Evolutionary conservation across 2,797 vertebrate genomes (phyloP).

Genomic region (Helostoma temminkii): DNA sequence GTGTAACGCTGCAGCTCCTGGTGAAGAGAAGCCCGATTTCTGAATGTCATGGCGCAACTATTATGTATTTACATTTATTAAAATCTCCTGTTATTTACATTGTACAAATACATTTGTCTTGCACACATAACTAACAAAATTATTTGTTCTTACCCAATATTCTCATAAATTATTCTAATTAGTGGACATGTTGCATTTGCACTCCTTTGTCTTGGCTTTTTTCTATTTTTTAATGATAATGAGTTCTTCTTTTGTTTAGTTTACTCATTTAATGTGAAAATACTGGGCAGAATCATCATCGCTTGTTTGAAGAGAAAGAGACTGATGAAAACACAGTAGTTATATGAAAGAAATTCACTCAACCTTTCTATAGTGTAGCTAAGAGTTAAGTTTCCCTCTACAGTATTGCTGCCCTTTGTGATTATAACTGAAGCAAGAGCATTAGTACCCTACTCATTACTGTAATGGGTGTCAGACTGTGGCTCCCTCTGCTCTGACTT

Average conservation of each 20-base stretch:
- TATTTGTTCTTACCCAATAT: no score
- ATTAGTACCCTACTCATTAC: conserved; percentile 83
- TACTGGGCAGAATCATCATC: no score
- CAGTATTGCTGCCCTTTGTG: conserved; percentile 77
- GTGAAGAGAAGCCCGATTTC: neutral
- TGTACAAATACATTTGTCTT: neutral
- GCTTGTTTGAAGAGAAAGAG: no score
- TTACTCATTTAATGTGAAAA: no score
- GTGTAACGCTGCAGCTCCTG: conserved; percentile 87
- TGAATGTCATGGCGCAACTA: no score
- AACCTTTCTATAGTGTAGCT: conserved; percentile 43
- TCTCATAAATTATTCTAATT: no score
- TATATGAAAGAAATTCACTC: no score
- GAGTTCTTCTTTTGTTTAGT: no score
- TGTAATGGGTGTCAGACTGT: conserved; percentile 81
- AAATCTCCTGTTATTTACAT: neutral
- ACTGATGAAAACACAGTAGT: no score
- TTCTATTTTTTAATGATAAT: no score
- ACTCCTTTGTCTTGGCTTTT: no score
- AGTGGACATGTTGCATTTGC: no score
- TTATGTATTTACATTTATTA: neutral
- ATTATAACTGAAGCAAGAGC: conserved; percentile 70
- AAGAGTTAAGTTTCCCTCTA: conserved; percentile 61
- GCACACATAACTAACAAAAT: neutral
- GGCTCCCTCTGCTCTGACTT: conserved; percentile 59